Conservation (phyloP, 1,140 invertebrate species). For the Eriosoma lanigerum region DNA sequence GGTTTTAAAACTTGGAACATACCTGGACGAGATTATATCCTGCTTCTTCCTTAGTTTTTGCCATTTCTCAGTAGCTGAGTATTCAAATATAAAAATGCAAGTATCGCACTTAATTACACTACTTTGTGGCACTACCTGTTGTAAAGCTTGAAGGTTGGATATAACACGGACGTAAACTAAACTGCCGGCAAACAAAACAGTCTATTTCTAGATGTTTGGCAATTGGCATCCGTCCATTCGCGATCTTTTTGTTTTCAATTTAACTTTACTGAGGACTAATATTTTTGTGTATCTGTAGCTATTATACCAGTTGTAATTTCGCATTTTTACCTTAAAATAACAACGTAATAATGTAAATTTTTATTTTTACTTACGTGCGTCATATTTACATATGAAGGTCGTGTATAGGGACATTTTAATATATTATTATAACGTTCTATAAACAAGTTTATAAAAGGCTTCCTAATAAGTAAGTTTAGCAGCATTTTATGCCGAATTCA, state of each 20-base stretch:
- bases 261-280: not conserved
- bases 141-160: not conserved
- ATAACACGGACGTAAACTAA: not conserved
- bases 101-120: no score
- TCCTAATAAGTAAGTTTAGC: not conserved
- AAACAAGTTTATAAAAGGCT: not conserved
- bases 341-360: not conserved
- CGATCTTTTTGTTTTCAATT: slow-evolving; percentile 15
- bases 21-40: slow-evolving; percentile 43
- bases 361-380: slow-evolving; percentile 29
- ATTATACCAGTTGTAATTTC: not conserved
- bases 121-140: slow-evolving; percentile 9
- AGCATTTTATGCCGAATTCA: not conserved
- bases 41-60: slow-evolving; percentile 31
- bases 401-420: not conserved
- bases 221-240: slow-evolving; percentile 5
- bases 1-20: not conserved
- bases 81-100: not conserved
- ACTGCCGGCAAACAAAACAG: slow-evolving; percentile 9
- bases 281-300: not conserved
- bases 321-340: slow-evolving; percentile 34
- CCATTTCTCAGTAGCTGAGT: not conserved
- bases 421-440: not conserved
- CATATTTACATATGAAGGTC: not conserved
- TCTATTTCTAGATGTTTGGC: slow-evolving; percentile 44